Conservation (phyloP, 2,797 vertebrate species). For the Falco columbarius region DNA sequence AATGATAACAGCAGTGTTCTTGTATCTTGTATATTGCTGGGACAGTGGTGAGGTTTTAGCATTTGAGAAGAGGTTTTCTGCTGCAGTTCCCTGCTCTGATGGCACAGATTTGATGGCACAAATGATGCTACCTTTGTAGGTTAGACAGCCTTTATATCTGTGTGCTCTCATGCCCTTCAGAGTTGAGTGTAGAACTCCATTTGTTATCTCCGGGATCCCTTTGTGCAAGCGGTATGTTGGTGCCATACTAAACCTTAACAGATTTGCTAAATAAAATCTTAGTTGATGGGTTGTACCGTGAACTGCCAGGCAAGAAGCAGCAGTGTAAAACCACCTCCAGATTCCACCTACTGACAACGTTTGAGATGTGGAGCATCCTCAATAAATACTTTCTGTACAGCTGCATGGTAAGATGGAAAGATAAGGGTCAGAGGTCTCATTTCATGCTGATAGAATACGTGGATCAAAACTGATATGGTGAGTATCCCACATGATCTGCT, state of each 20-base stretch:
- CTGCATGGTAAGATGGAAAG: background rate
- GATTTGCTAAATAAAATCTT: constrained; percentile 1
- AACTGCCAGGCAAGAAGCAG: rapidly evolving
- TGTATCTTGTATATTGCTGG: background rate
- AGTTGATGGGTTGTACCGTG: background rate
- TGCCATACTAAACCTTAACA: background rate
- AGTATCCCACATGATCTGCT: background rate
- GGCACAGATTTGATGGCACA: background rate
- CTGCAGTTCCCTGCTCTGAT: background rate
- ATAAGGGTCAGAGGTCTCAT: background rate
- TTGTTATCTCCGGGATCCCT: background rate
- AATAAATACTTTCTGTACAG: background rate
- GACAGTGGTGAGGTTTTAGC: background rate
- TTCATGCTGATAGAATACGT: background rate
- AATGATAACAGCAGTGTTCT: background rate
- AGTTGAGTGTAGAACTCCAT: background rate
- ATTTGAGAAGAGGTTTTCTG: background rate
- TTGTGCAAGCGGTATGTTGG: background rate
- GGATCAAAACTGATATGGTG: background rate
- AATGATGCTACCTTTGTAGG: background rate
- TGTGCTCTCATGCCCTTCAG: background rate
- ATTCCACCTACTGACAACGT: background rate
- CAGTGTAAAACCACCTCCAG: background rate
- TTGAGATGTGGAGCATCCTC: background rate
- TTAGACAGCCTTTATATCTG: background rate